Conservation (phyloP, 2,888 invertebrate genomes). For the Graphium colonna region DNA sequence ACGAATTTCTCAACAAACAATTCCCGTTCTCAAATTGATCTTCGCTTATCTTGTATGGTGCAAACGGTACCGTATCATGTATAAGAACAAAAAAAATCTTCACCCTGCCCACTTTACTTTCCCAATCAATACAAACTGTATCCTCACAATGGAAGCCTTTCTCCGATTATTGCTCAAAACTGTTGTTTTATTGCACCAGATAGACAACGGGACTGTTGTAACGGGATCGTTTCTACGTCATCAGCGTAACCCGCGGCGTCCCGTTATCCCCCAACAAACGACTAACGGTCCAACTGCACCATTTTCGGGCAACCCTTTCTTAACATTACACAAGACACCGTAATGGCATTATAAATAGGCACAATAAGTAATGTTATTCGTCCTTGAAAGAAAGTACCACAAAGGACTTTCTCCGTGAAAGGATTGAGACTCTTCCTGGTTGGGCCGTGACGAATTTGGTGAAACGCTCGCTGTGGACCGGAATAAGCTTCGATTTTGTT, state of each 20-base stretch:
- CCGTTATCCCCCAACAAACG: conserved; percentile 60
- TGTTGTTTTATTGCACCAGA: conserved; percentile 38
- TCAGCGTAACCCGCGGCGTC: conserved; percentile 42
- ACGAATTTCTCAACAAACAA: too few species aligned
- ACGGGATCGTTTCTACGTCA: conserved; percentile 42
- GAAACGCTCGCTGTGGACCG: background rate
- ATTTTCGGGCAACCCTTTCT: conserved; percentile 72
- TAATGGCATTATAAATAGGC: conserved; percentile 57
- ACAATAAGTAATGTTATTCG: conserved; percentile 66
- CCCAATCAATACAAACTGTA: conserved; percentile 34
- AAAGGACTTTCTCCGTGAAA: conserved; percentile 71
- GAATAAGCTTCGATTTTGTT: background rate
- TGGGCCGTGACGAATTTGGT: conserved; percentile 53
- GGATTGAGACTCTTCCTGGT: conserved; percentile 56
- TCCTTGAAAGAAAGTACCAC: conserved; percentile 64
- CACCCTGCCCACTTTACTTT: too few species aligned
- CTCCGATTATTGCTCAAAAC: conserved; percentile 52
- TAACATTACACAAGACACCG: conserved; percentile 70
- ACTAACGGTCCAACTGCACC: conserved; percentile 61
- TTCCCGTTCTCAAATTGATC: too few species aligned
- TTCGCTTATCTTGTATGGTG: too few species aligned
- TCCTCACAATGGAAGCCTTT: too few species aligned
- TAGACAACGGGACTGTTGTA: conserved; percentile 36
- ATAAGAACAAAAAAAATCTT: too few species aligned
- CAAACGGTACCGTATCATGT: too few species aligned